These are phyloP conservation scores for Athalia rosae DNA, from an alignment of 2,888 invertebrate species.

Conservation along the genomic window DNA sequence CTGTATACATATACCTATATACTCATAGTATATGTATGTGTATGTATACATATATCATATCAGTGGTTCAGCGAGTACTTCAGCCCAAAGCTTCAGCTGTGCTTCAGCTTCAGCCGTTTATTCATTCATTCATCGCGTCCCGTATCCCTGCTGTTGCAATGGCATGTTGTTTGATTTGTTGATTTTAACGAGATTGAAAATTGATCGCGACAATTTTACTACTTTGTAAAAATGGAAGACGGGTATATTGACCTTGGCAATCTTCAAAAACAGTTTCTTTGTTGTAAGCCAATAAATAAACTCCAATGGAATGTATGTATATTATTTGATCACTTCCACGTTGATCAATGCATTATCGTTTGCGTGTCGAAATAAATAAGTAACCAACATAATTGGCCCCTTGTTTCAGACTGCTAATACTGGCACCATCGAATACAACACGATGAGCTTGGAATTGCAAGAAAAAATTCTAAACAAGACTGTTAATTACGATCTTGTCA, in stretches of 20 bases:
- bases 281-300: slow-evolving; percentile 61
- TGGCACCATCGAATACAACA: neutral
- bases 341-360: neutral
- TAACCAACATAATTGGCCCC: neutral
- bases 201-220: neutral
- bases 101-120: too few species aligned
- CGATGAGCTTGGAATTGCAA: slow-evolving; percentile 71
- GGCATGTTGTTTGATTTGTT: neutral
- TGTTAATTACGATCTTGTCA: slow-evolving; percentile 75
- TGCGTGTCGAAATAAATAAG: neutral
- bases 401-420: slow-evolving; percentile 18
- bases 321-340: too few species aligned
- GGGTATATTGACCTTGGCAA: slow-evolving; percentile 41
- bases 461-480: slow-evolving; percentile 78
- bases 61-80: too few species aligned
- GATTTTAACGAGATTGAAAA: neutral
- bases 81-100: too few species aligned
- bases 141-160: too few species aligned
- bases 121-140: too few species aligned
- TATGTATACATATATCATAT: too few species aligned
- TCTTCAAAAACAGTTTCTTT: slow-evolving; percentile 63
- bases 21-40: too few species aligned
- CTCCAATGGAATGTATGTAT: slow-evolving; percentile 59
- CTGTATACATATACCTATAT: too few species aligned
- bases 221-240: neutral